Evolutionary conservation across 2,797 vertebrate genomes (phyloP).

Genomic region (Cuniculus paca): DNA sequence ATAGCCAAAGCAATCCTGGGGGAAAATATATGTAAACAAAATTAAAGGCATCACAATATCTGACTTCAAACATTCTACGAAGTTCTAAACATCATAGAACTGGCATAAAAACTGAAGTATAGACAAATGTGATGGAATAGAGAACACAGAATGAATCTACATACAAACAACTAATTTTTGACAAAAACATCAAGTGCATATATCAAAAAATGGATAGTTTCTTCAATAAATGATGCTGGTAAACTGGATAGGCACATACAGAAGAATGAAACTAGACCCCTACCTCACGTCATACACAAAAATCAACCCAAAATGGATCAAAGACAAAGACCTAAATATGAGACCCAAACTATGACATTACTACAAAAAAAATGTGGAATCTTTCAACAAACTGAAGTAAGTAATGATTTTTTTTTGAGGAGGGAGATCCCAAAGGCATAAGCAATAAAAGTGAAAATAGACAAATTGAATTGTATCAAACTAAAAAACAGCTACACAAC

Average conservation of each 20-base stretch:
- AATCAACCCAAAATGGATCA: not conserved
- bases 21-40: not conserved
- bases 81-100: not conserved
- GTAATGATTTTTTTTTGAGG: not conserved
- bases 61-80: not conserved
- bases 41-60: no score
- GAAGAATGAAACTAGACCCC: not conserved
- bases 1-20: not conserved
- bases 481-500: not conserved
- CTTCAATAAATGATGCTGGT: not conserved
- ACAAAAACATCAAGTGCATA: not conserved
- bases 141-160: not conserved
- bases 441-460: not conserved
- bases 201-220: not conserved
- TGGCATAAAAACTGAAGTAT: not conserved
- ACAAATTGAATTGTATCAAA: not conserved
- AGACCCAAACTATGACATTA: not conserved
- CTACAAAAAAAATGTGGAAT: not conserved
- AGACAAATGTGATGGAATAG: not conserved
- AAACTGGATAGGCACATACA: not conserved
- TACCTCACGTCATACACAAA: not conserved
- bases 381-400: not conserved
- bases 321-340: not conserved
- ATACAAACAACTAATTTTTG: not conserved
- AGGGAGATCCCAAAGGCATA: not conserved